Base-by-base conservation (phyloP, 2,797 vertebrate species). In the Odontamblyopus rebecca region DNA sequence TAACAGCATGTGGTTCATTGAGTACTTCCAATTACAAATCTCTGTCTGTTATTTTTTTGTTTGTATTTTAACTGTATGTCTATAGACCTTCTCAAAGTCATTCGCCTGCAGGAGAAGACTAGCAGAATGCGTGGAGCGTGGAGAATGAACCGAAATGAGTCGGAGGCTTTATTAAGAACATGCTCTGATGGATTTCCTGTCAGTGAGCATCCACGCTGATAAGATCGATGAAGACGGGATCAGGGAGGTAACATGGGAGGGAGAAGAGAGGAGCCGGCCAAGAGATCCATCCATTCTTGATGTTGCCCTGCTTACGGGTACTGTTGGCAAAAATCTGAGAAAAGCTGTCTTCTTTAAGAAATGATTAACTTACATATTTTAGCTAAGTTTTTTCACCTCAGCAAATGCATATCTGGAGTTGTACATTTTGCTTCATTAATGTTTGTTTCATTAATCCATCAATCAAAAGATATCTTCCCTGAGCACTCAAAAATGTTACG, bases 111-210 rank as follows among this genome's bases (percentile, higher is more conserved):
- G 64, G 44, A 44, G 3, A 48, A 80, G 77, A 81, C 68, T 76
- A 66, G 29, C 30, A 19, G 53, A 78, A 82, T 62, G 67, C 62
- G 1, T 68, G 44, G 32, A 71, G 66, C 60, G n/a, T 69, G 64
- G 76, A 86, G 75, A 72, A 81, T 70, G 71, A 87, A 78, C 75
- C 74, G 82, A 81, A 88, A 85, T 77, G 75, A 88, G 85, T 86
- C 87, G 76, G 72, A 84, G 82, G 83, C 91, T 93, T 93, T 93
- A 93, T 94, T 93, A 93, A 89, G 90, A 92, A 90, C 83, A 87
- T 77, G 83, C 76, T 75, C 73, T 12, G 78, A 95, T 94, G 92
- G 93, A 94, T 94, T 94, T 94, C 82, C 89, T 88, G 91, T 92
- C 93, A 76, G 85, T 53, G 4, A 67, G 83, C 75, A 66, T 83